Evolutionary conservation across 1,140 invertebrate genomes (phyloP), one percentile per base, ranked within the genome.

Genomic region (Drosophila setifemur): DNA sequence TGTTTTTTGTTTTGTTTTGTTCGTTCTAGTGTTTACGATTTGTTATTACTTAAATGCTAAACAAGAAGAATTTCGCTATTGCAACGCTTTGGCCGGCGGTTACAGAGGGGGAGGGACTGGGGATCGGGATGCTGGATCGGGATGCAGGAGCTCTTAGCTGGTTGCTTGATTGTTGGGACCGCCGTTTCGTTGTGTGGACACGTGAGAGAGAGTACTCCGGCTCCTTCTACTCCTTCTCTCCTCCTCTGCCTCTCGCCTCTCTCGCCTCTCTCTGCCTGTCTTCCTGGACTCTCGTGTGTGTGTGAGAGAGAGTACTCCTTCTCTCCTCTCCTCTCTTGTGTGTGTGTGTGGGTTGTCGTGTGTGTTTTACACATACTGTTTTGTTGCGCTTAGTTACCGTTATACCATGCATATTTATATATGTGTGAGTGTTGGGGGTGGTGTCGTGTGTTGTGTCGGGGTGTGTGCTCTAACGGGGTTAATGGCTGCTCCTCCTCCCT

Each of bases 361-460:
- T 79, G 81, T 85, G 69, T 85, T 66, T 49, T 47, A 85, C 73
- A 83, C 79, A 81, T 64, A 79, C 58, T 64, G 68, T 73, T 60
- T 78, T 83, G 78, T 86, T 88, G 82, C 82, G 82, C 67, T 88
- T 86, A 86, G 61, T 88, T 87, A 73, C 58, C 64, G 53, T 87
- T 57, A 73, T 71, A 79, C 78, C 78, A 85, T 85, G 81, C 81
- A 85, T 85, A 85, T 85, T 86, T 85, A 85, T 86, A 86, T 86
- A 75, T 74, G 67, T 86, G 43, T 52, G 35, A 63, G 64, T 49
- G 54, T 61, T 54, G 35, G 49, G 26, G 4, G 33, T 18, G 33
- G 33, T 37, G 33, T 11, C 69, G 28, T 44, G 39, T 48, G 25
- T 39, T 53, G 29, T 73, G 29, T 45, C 29, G 43, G 19, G 39